Conservation (phyloP, 30 jellyfish, hydroid and myxozoan species). For the Aurelia coerulea region DNA sequence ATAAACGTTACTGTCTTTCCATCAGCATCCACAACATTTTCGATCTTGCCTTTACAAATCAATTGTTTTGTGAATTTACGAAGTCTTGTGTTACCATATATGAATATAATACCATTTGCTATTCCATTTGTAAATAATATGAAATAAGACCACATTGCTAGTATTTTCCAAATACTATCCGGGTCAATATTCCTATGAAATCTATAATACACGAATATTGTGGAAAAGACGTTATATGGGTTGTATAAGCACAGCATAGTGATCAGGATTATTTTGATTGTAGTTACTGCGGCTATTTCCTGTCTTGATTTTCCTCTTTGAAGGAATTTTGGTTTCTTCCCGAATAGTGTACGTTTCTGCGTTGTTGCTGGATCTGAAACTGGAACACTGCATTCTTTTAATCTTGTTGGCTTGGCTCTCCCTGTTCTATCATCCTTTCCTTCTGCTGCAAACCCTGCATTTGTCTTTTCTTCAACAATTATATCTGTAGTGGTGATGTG, state of each 20-base stretch:
- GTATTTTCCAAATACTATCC: slow-evolving; percentile 9
- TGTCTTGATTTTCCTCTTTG: background rate
- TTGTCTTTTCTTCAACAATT: background rate
- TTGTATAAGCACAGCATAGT: slow-evolving; percentile 7
- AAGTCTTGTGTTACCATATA: background rate
- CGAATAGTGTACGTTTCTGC: background rate
- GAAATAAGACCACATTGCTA: slow-evolving; percentile 20
- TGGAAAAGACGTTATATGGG: slow-evolving; percentile 10
- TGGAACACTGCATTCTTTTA: background rate
- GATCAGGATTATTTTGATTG: background rate
- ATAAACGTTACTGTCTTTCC: too few relatives aligned
- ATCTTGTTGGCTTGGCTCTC: too few relatives aligned
- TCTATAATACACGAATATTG: background rate
- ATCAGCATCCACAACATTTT: background rate
- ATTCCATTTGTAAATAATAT: slow-evolving; percentile 9
- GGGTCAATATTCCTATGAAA: slow-evolving; percentile 4
- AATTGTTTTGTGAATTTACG: slow-evolving; percentile 3
- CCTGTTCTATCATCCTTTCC: background rate
- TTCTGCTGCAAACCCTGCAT: background rate
- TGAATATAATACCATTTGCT: background rate
- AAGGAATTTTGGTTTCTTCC: background rate
- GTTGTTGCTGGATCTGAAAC: background rate
- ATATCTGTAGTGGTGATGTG: background rate
- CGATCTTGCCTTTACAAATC: background rate
- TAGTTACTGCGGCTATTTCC: slow-evolving; percentile 16